phyloP scores from a whole-genome alignment of 2,888 invertebrate genomes.

The Busseola fusca region DNA sequence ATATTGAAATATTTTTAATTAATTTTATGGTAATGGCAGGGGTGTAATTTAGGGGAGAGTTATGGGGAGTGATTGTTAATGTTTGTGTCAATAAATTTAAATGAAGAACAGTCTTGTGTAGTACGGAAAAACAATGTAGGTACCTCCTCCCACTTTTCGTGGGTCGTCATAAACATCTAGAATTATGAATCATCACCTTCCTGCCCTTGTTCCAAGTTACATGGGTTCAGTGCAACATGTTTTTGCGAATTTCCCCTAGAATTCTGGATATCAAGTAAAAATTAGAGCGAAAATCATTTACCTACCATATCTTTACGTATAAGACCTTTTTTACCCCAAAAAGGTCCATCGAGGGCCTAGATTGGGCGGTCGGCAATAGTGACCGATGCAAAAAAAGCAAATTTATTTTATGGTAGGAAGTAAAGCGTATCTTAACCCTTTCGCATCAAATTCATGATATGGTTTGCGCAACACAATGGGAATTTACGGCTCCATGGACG shows the following conservation, averaged over 20 bases:
- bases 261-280: too few relatives aligned
- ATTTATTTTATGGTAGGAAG: slow-evolving; percentile 8
- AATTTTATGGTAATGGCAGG: slow-evolving; percentile 31
- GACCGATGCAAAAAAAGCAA: neutral
- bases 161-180: too few relatives aligned
- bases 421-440: slow-evolving; percentile 4
- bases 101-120: neutral
- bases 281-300: neutral
- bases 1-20: slow-evolving; percentile 57
- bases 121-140: neutral
- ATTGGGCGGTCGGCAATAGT: neutral
- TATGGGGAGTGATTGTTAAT: slow-evolving; percentile 7
- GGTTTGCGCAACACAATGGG: slow-evolving; percentile 19
- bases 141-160: neutral
- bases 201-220: too few relatives aligned
- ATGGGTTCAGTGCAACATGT: too few relatives aligned
- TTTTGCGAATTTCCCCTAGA: neutral
- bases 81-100: slow-evolving; percentile 11
- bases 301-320: neutral
- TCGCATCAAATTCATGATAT: slow-evolving; percentile 28
- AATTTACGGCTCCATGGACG: slow-evolving; percentile 5
- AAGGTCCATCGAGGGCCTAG: neutral
- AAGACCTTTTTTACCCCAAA: neutral
- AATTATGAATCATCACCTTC: neutral
- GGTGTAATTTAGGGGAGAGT: slow-evolving; percentile 13